phyloP scores from a whole-genome alignment of 2,797 vertebrate species.

The Microctenopoma lineatum region DNA sequence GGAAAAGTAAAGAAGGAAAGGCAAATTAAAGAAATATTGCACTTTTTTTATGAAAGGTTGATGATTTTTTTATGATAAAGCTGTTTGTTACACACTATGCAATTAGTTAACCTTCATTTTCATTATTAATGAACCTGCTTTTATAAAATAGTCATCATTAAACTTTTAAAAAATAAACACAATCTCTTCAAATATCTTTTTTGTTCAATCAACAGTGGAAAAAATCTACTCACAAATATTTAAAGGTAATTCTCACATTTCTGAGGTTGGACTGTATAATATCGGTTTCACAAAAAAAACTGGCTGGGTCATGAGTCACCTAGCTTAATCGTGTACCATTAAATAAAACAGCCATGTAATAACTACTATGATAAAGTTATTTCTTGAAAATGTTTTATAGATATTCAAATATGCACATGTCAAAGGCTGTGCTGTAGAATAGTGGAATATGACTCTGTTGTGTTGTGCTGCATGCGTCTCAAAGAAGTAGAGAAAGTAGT shows the following conservation, averaged over 20 bases:
- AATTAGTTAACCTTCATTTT: not conserved
- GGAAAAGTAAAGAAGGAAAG: not conserved
- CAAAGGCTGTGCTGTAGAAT: not conserved
- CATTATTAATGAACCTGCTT: not conserved
- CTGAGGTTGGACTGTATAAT: too few relatives aligned
- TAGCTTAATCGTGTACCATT: too few relatives aligned
- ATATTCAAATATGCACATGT: slow-evolving; percentile 3
- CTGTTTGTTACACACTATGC: too few relatives aligned
- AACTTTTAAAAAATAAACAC: too few relatives aligned
- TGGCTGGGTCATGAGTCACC: too few relatives aligned
- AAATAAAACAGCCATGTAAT: not conserved
- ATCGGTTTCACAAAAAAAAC: too few relatives aligned
- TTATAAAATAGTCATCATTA: too few relatives aligned
- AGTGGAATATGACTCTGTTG: not conserved
- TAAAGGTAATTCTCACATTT: too few relatives aligned
- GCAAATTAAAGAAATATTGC: not conserved
- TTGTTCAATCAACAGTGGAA: not conserved
- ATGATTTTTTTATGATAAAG: too few relatives aligned
- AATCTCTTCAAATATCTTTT: not conserved
- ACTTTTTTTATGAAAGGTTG: too few relatives aligned
- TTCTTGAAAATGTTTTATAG: not conserved
- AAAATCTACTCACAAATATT: not conserved
- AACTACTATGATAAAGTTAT: not conserved
- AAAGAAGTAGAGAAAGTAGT: slow-evolving; percentile 21
- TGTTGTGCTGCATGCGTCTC: not conserved